A percentile compares a stretch with the other conserved stretches of the same genome.
Evolutionary conservation across 2,888 invertebrate species (phyloP).

Genomic region (Clivina fossor): DNA sequence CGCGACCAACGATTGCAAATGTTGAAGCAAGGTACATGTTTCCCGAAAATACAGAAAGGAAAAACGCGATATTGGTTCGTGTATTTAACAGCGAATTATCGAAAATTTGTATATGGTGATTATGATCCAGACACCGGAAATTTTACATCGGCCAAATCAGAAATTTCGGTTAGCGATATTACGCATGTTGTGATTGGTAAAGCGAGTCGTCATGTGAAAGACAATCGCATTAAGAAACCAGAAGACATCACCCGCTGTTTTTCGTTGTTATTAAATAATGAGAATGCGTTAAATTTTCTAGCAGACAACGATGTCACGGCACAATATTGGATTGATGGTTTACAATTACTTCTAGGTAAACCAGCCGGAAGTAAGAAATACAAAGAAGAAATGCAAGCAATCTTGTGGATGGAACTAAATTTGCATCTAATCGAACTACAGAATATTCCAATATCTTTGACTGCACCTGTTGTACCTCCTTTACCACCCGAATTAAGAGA

Average conservation of each 20-base stretch:
- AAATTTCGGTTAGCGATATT: conserved; percentile 42
- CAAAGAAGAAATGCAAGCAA: conserved; percentile 46
- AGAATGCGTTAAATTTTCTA: conserved; percentile 43
- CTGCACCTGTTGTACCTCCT: conserved; percentile 45
- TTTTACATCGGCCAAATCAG: conserved; percentile 18
- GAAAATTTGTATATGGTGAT: conserved; percentile 38
- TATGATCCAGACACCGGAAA: conserved; percentile 34
- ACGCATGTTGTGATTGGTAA: conserved; percentile 48
- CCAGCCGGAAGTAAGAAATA: conserved; percentile 45
- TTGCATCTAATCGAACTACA: conserved; percentile 50
- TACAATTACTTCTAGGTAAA: conserved; percentile 47
- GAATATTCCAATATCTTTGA: conserved; percentile 47
- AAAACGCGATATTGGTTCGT: conserved; percentile 39
- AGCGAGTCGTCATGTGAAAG: conserved; percentile 48
- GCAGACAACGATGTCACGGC: conserved; percentile 47
- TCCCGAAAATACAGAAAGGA: conserved; percentile 46
- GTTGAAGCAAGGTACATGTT: conserved; percentile 44
- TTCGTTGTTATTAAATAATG: conserved; percentile 46
- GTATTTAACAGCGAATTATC: conserved; percentile 38
- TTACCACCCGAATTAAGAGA: conserved; percentile 41
- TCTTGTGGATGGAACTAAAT: conserved; percentile 49
- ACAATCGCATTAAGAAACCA: conserved; percentile 42
- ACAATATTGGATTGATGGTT: conserved; percentile 49
- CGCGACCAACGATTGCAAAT: conserved; percentile 45
- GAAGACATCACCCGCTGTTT: conserved; percentile 43